phyloP scores from a whole-genome alignment of 2,113 vertebrate species.

The Dunckerocampus dactyliophorus region DNA sequence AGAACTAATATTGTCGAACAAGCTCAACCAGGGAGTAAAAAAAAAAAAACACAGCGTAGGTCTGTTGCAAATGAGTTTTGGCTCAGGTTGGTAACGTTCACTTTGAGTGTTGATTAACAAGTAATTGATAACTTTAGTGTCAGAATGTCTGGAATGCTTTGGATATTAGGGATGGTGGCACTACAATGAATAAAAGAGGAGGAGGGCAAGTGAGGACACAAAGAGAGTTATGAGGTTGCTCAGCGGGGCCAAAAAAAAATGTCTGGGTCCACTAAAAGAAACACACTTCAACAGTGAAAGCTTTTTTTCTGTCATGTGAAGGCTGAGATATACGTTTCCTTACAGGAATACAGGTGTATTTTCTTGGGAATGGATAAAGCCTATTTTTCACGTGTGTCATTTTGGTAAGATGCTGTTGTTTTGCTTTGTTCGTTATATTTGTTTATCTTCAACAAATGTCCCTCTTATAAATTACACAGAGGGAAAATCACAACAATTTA shows the following conservation, averaged over 20 bases:
- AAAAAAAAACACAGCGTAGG: slow-evolving; percentile 2
- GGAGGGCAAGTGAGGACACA: slow-evolving; percentile 27
- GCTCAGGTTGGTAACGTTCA: neutral
- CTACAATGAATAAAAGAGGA: slow-evolving; percentile 7
- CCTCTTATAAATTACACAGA: no score
- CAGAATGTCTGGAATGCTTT: slow-evolving; percentile 8
- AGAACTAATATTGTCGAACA: slow-evolving; percentile 13
- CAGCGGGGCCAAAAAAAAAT: slow-evolving; percentile 21
- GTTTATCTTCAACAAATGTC: no score
- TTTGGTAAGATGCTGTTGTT: no score
- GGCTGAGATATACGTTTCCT: no score
- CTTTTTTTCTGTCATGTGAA: no score
- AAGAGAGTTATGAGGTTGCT: slow-evolving; percentile 25
- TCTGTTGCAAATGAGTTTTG: slow-evolving; percentile 7
- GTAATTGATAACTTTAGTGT: slow-evolving; percentile 9
- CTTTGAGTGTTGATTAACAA: slow-evolving; percentile 4
- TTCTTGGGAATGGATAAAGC: no score
- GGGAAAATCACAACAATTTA: no score
- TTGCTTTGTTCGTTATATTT: no score
- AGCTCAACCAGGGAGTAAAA: neutral
- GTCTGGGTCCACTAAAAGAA: no score
- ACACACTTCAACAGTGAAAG: no score
- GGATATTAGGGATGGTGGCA: slow-evolving; percentile 7
- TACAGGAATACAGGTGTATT: no score
- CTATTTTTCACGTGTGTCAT: no score